Evolutionary conservation across 2,888 invertebrate genomes (phyloP).

Genomic region (Congeria kusceri): DNA sequence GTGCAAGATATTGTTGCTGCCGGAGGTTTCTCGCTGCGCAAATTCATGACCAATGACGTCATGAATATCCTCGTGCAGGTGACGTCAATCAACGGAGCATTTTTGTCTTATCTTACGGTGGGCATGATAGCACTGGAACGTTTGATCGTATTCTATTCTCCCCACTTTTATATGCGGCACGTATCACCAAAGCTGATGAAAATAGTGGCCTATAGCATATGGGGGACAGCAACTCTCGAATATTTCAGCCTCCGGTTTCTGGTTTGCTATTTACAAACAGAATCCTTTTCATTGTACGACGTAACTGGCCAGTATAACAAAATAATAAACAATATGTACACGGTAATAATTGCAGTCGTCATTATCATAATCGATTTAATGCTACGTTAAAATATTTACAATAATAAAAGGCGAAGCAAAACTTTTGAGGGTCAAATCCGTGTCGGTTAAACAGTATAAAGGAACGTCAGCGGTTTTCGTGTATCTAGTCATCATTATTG

Average conservation of each 20-base stretch:
- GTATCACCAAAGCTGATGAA: constrained; percentile 6
- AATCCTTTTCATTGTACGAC: constrained; percentile 20
- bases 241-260: constrained; percentile 33
- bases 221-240: constrained; percentile 2
- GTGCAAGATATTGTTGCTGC: constrained; percentile 31
- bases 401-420: constrained; percentile 22
- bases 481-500: too few relatives aligned
- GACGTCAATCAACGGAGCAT: constrained; percentile 7
- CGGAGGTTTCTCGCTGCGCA: constrained; percentile 18
- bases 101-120: constrained; percentile 33
- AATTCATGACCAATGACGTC: constrained; percentile 14
- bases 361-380: constrained; percentile 6
- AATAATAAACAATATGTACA: constrained; percentile 20
- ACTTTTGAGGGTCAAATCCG: too few relatives aligned
- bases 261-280: constrained; percentile 8
- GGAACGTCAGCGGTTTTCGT: too few relatives aligned
- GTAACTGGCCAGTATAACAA: constrained; percentile 35
- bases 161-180: constrained; percentile 31
- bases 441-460: too few relatives aligned
- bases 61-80: constrained; percentile 38
- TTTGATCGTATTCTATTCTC: constrained; percentile 29
- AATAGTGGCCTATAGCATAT: constrained; percentile 7
- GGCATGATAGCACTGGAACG: constrained; percentile 45
- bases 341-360: not conserved
- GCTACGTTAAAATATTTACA: constrained; percentile 32